Evolutionary conservation across 2,113 vertebrate species (phyloP), one percentile per base, ranked within the genome.

Genomic region (Melanostigma gelatinosum): DNA sequence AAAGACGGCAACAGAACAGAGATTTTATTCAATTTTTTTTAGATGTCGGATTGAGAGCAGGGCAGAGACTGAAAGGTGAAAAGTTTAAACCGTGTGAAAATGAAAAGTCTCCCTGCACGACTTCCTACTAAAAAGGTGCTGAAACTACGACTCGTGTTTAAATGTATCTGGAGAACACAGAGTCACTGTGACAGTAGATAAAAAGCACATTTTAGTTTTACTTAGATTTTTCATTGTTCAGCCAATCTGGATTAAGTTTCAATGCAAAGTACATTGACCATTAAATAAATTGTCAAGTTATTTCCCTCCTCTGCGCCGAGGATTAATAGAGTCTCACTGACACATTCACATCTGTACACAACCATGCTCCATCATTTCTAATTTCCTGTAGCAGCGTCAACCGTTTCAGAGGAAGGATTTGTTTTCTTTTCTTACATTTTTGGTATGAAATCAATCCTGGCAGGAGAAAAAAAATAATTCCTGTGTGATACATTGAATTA

Each of bases 91-190:
- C 69, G 52, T 58, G 64, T 57, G 44, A 75, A 54, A 90, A 76
- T 79, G 65, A 46, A 72, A 84, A 60, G 63, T 34, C 13, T 81
- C 36, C 27, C 61, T 44, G 42, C 73, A 62, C 5, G 67, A 57
- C 58, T 52, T 76, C 80, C 72, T 50, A 24, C 50, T 52, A 54
- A 80, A 58, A 84, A 83, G 84, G 85, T 77, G 77, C 82, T 78
- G 80, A 79, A 87, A 80, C 66, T 48, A 82, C 44, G 38, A 38
- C 67, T 79, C 34, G 18, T 78, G 50, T 78, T 82, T 63, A 62
- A 72, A 78, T 72, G 71, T 58, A 75, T 38, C 68, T 62, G 57
- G 20, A 16, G 60, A 48, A 8, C 32, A 29, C 50, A 50, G 62
- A 69, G 60, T 50, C 46, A 54, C 42, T 34, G 48, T 24, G 55